A percentile compares a stretch with the other conserved stretches of the same genome.
Evolutionary conservation across 1,140 invertebrate species (phyloP).

Genomic region (Aphaenogaster ashmeadi): DNA sequence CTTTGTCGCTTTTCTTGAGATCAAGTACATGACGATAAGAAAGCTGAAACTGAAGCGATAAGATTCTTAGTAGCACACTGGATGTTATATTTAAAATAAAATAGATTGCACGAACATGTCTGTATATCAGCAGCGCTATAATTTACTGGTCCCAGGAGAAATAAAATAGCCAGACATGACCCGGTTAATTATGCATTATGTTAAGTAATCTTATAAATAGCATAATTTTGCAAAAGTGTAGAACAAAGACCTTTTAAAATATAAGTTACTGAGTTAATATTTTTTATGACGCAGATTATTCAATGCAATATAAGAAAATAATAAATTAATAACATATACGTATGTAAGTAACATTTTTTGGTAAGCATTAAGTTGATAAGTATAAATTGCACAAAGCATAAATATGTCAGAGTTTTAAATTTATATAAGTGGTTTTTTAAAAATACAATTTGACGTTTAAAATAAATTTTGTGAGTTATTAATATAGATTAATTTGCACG

Average conservation of each 20-base stretch:
- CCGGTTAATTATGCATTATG: not conserved
- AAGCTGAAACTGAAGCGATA: slow-evolving; percentile 4
- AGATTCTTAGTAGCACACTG: not conserved
- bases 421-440: not conserved
- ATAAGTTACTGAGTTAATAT: not conserved
- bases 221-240: not conserved
- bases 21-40: not conserved
- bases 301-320: not conserved
- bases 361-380: not conserved
- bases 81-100: slow-evolving; percentile 25
- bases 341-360: not conserved
- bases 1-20: not conserved
- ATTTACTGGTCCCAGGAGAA: not conserved
- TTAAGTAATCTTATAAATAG: slow-evolving; percentile 9
- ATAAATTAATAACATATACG: not conserved
- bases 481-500: not conserved
- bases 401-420: not conserved
- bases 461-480: not conserved
- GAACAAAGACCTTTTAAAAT: not conserved
- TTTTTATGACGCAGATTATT: not conserved
- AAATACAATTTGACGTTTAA: not conserved
- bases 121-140: not conserved
- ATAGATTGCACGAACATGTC: slow-evolving; percentile 8
- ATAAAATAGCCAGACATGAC: not conserved
- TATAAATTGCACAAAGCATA: not conserved